Base-by-base conservation (phyloP, 2,113 vertebrate genomes). In the Lophochroa leadbeateri region DNA sequence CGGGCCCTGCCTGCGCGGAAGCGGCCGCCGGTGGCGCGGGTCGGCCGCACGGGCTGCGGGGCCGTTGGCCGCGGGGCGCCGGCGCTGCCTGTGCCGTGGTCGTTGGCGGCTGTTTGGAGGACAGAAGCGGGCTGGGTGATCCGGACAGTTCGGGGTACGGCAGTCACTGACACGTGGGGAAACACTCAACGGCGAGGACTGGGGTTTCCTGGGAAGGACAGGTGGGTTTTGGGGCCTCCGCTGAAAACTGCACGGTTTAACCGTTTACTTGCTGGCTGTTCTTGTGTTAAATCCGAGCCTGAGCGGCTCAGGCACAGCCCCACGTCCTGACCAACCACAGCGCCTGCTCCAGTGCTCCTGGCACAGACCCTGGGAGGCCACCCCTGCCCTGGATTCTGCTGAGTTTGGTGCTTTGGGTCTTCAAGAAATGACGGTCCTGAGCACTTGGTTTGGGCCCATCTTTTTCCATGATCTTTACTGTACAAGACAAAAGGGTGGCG, bases 101-200 rank as follows among this genome's bases (percentile, higher is more conserved):
- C 19, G 5, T 8, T 6, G 55, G 31, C 7, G 11, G 6, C 25
- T 4, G 58, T 2, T 33, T 15, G 1, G 10, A 5, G 6, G 60
- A 71, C 3, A 0, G 44, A 55, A 1, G 5, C 3, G 46, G 9
- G 14, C 46, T 0, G 43, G 7, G 0, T 1, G 3, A 5, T 3
- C 4, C 39, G 3, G 74, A 1, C 1, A 6, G 5, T 2, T 11
- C 1, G 25, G 52, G 35, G 2, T 10, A 2, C 29, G 2, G 46
- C 35, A 17, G 18, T 17, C 25, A 0, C 6, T 3, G 82, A 0
- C 24, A 0, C 0, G 2, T 3, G 8, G 11, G 46, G 43, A 15
- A 67, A 19, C 1, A 1, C 19, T 58, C 24, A 3, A 4, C 3
- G 19, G 17, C 18, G 1, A 18, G 53, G 23, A 5, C 28, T 3